These are phyloP conservation scores for Aleiodes alternator DNA, from an alignment of 2,888 invertebrate species.

Conservation along the genomic window DNA sequence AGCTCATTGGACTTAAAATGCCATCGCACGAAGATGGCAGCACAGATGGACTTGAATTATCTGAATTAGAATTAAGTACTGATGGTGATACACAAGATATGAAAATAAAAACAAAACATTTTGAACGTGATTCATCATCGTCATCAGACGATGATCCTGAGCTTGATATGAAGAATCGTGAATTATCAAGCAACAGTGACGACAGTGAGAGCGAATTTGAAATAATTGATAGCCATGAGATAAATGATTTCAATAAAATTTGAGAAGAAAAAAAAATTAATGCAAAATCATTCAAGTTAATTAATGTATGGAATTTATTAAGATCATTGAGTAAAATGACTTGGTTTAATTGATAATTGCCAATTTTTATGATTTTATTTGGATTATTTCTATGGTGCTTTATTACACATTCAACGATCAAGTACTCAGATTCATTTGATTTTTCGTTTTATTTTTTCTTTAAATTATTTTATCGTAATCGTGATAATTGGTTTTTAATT, in stretches of 20 bases:
- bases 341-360: neutral
- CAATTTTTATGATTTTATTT: conserved; percentile 6
- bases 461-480: no score
- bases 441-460: neutral
- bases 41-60: conserved; percentile 71
- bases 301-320: neutral
- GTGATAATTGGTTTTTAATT: neutral
- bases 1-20: conserved; percentile 69
- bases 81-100: conserved; percentile 68
- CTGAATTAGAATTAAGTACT: conserved; percentile 70
- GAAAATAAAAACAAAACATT: conserved; percentile 70
- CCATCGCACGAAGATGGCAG: conserved; percentile 74
- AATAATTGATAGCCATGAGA: conserved; percentile 70
- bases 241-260: conserved; percentile 59
- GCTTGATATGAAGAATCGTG: conserved; percentile 61
- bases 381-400: conserved; percentile 6
- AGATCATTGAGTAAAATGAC: neutral
- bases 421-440: no score
- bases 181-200: conserved; percentile 64
- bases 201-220: conserved; percentile 73
- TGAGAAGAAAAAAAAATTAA: conserved; percentile 54
- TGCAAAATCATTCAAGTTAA: conserved; percentile 27
- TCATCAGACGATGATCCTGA: conserved; percentile 70
- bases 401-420: neutral
- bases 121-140: conserved; percentile 70